phyloP scores from a whole-genome alignment of 2,113 vertebrate genomes.

The Chitala chitala region DNA sequence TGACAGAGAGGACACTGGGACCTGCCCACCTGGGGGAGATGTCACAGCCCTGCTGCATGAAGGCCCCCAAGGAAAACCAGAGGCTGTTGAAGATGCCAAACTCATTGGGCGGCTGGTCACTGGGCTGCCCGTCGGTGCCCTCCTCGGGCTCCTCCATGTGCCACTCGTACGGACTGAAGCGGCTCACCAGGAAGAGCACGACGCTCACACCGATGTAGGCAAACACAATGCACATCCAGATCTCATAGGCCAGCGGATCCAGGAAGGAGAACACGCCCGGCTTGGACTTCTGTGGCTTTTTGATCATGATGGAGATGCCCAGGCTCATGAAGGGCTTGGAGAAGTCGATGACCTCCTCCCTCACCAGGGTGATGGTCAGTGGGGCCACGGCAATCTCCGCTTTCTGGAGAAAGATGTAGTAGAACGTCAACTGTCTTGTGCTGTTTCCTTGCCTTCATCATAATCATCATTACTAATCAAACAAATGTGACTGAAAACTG shows the following conservation, averaged over 20 bases:
- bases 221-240: slow-evolving; percentile 99
- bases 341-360: slow-evolving; percentile 99
- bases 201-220: slow-evolving; percentile 99
- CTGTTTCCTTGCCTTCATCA: background rate
- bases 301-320: slow-evolving; percentile 99
- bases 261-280: slow-evolving; percentile 98
- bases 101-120: slow-evolving; percentile 97
- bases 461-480: background rate
- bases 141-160: slow-evolving; percentile 98
- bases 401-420: slow-evolving; percentile 69
- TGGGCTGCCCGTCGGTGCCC: slow-evolving; percentile 87
- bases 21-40: slow-evolving; percentile 86
- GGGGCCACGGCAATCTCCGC: slow-evolving; percentile 99
- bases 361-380: slow-evolving; percentile 96
- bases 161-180: slow-evolving; percentile 98
- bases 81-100: slow-evolving; percentile 99
- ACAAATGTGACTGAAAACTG: background rate
- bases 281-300: slow-evolving; percentile 98
- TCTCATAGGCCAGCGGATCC: slow-evolving; percentile 97
- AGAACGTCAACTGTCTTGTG: background rate
- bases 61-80: slow-evolving; percentile 98
- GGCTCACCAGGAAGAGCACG: slow-evolving; percentile 98
- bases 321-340: slow-evolving; percentile 99
- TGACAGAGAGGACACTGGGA: background rate
- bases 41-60: slow-evolving; percentile 99